Conservation (phyloP, 1,140 invertebrate species). For the Triops longicaudatus region DNA sequence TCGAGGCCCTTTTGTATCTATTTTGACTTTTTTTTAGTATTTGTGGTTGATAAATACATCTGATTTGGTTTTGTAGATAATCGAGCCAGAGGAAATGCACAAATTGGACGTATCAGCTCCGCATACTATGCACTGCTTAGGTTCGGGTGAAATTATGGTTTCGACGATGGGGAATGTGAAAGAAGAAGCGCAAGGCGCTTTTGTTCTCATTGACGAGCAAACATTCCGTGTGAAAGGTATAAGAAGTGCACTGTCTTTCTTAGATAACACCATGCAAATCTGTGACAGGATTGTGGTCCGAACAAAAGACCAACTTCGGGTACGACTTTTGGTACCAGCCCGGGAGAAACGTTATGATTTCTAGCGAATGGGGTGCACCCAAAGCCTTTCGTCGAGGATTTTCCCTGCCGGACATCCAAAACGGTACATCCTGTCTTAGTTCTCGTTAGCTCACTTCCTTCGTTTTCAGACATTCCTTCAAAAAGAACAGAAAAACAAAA, state of each 20-base stretch:
- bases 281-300: slow-evolving; percentile 42
- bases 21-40: slow-evolving; percentile 3
- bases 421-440: slow-evolving; percentile 37
- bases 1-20: slow-evolving; percentile 6
- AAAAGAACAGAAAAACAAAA: neutral
- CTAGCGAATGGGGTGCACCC: slow-evolving; percentile 83
- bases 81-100: slow-evolving; percentile 58
- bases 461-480: neutral
- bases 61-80: slow-evolving; percentile 35
- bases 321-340: slow-evolving; percentile 94
- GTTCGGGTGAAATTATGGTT: slow-evolving; percentile 87
- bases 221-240: slow-evolving; percentile 62
- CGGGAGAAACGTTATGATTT: slow-evolving; percentile 76
- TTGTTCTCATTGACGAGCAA: slow-evolving; percentile 77
- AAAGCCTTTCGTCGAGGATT: slow-evolving; percentile 72
- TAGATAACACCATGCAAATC: slow-evolving; percentile 36
- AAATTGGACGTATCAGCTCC: slow-evolving; percentile 65
- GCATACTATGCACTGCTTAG: slow-evolving; percentile 88
- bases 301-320: slow-evolving; percentile 40
- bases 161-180: slow-evolving; percentile 77
- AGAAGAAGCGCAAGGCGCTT: slow-evolving; percentile 63
- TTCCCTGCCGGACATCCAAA: slow-evolving; percentile 48
- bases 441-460: slow-evolving; percentile 16
- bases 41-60: too few relatives aligned
- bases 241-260: slow-evolving; percentile 18